These are phyloP conservation scores for Dunckerocampus dactyliophorus DNA, from an alignment of 2,113 vertebrate genomes.

Conservation along the genomic window DNA sequence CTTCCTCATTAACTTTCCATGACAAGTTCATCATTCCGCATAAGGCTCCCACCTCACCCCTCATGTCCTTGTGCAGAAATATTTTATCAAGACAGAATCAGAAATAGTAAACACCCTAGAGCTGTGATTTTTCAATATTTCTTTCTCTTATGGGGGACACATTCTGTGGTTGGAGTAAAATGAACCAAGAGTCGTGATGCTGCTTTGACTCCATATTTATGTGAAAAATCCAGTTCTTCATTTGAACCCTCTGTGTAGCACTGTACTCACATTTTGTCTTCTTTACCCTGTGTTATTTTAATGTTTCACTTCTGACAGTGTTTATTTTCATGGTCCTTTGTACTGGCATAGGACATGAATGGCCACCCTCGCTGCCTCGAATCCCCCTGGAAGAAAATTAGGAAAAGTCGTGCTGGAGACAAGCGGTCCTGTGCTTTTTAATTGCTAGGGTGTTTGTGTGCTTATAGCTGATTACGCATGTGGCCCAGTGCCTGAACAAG, in stretches of 20 bases:
- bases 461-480: constrained; percentile 22
- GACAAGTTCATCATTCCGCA: no score
- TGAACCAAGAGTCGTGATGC: constrained; percentile 12
- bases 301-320: background rate
- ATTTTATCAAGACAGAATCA: constrained; percentile 13
- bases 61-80: background rate
- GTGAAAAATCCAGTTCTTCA: constrained; percentile 30
- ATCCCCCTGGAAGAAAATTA: constrained; percentile 18
- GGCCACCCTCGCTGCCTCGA: constrained; percentile 17
- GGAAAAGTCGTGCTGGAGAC: constrained; percentile 25
- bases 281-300: constrained; percentile 21
- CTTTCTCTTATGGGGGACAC: background rate
- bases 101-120: constrained; percentile 21
- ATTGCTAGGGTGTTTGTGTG: constrained; percentile 15
- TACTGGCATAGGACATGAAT: constrained; percentile 13
- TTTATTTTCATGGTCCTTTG: constrained; percentile 33
- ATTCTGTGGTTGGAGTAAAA: constrained; percentile 8
- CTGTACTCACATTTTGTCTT: constrained; percentile 12
- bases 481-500: background rate
- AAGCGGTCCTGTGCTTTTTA: constrained; percentile 8
- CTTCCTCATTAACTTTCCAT: no score
- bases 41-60: background rate
- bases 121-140: constrained; percentile 3
- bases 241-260: constrained; percentile 1
- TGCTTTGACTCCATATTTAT: constrained; percentile 56